These are phyloP conservation scores for Neuroterus valhalla DNA, from an alignment of 1,140 invertebrate species.

Conservation along the genomic window DNA sequence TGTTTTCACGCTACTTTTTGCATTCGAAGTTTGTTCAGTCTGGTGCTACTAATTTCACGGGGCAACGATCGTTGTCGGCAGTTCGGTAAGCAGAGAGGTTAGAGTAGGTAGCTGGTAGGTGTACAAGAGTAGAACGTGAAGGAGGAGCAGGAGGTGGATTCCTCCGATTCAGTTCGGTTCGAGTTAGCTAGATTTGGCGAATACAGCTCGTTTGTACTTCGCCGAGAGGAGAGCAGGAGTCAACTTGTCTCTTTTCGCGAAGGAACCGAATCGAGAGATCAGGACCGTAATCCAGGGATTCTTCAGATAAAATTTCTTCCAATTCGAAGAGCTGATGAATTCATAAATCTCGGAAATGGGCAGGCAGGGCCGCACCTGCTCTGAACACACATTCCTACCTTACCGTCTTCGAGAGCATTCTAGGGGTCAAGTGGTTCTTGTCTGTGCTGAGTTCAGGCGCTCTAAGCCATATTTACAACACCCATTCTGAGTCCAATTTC, in stretches of 20 bases:
- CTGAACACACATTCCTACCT: too few species aligned
- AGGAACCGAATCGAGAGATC: slow-evolving; percentile 44
- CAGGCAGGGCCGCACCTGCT: too few species aligned
- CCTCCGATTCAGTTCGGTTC: slow-evolving; percentile 68
- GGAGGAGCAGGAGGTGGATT: slow-evolving; percentile 55
- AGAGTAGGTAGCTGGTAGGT: slow-evolving; percentile 42
- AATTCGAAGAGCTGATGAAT: slow-evolving; percentile 4
- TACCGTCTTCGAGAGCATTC: too few species aligned
- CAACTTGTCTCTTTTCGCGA: slow-evolving; percentile 30
- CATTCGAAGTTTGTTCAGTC: slow-evolving; percentile 18
- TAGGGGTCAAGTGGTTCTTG: too few species aligned
- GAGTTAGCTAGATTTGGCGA: slow-evolving; percentile 71
- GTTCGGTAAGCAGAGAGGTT: slow-evolving; percentile 38
- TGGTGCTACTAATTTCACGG: slow-evolving; percentile 56
- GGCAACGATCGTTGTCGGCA: slow-evolving; percentile 41
- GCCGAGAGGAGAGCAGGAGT: slow-evolving; percentile 55
- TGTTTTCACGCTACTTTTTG: slow-evolving; percentile 25
- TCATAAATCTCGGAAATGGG: not conserved
- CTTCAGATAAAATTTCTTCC: slow-evolving; percentile 22
- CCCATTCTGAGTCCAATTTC: too few species aligned
- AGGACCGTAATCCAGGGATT: slow-evolving; percentile 17
- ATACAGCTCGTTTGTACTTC: slow-evolving; percentile 65
- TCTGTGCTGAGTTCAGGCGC: too few species aligned
- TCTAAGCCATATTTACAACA: too few species aligned
- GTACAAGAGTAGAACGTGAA: slow-evolving; percentile 32